phyloP scores from a whole-genome alignment of 2,888 invertebrate genomes.

The Idaea dimidiata region DNA sequence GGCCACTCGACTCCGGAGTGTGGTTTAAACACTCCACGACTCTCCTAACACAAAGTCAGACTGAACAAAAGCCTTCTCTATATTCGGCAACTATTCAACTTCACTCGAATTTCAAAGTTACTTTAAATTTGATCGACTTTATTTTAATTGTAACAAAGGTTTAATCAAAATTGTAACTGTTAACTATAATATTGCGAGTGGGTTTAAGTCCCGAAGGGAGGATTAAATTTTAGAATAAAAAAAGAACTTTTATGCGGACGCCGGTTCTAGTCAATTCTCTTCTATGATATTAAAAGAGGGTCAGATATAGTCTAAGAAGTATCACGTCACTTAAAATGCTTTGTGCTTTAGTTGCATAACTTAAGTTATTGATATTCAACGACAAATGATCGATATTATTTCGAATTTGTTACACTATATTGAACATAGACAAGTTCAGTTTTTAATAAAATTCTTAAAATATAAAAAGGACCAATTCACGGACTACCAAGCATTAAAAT shows the following conservation, averaged over 20 bases:
- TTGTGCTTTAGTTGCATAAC: no score
- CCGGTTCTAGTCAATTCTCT: no score
- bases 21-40: slow-evolving; percentile 36
- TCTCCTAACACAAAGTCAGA: slow-evolving; percentile 29
- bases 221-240: no score
- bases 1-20: slow-evolving; percentile 31
- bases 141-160: neutral
- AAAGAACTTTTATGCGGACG: no score
- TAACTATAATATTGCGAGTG: neutral
- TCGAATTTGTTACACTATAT: no score
- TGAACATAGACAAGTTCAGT: no score
- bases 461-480: neutral
- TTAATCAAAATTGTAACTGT: neutral
- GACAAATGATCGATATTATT: no score
- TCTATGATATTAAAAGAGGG: no score
- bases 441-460: neutral
- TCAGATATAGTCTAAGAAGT: no score
- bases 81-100: slow-evolving; percentile 20
- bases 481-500: neutral
- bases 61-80: slow-evolving; percentile 14
- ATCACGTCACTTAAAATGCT: no score
- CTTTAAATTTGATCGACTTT: neutral
- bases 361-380: no score
- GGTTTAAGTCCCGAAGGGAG: no score
- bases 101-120: neutral